Evolutionary conservation across 2,888 invertebrate species (phyloP).

Genomic region (Argyresthia goedartella): DNA sequence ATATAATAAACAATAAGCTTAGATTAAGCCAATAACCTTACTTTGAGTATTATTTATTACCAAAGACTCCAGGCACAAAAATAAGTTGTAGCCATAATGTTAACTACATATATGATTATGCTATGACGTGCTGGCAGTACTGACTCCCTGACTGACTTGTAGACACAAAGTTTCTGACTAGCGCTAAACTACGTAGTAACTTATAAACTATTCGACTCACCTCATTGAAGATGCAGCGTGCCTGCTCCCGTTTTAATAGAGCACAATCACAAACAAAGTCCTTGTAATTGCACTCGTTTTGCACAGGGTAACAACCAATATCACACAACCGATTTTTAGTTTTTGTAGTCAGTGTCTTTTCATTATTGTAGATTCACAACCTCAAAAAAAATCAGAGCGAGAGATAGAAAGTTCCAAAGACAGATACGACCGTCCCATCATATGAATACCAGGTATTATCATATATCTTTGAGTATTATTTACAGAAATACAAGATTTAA

Average conservation of each 20-base stretch:
- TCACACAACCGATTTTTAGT: slow-evolving; percentile 36
- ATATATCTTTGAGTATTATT: not conserved
- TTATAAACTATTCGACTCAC: not conserved
- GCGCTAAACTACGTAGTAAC: not conserved
- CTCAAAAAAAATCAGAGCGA: slow-evolving; percentile 48
- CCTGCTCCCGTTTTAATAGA: slow-evolving; percentile 2
- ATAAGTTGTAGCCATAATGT: too few species aligned
- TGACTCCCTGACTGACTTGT: too few species aligned
- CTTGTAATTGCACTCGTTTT: slow-evolving; percentile 25
- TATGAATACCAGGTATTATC: not conserved
- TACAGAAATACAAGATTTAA: slow-evolving; percentile 29
- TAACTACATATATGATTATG: too few species aligned
- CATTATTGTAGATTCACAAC: slow-evolving; percentile 52
- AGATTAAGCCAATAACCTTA: too few species aligned
- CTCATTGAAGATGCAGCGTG: not conserved
- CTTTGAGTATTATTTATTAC: too few species aligned
- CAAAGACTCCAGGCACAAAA: too few species aligned
- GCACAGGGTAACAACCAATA: slow-evolving; percentile 22
- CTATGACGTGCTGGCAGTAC: too few species aligned
- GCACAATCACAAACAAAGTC: slow-evolving; percentile 26
- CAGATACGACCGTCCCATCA: slow-evolving; percentile 32
- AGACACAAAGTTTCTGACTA: not conserved
- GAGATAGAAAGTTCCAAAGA: slow-evolving; percentile 26
- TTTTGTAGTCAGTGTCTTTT: slow-evolving; percentile 38
- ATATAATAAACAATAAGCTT: too few species aligned